Evolutionary conservation across 2,113 vertebrate genomes (phyloP).

Genomic region (Malurus alboscapulatus): DNA sequence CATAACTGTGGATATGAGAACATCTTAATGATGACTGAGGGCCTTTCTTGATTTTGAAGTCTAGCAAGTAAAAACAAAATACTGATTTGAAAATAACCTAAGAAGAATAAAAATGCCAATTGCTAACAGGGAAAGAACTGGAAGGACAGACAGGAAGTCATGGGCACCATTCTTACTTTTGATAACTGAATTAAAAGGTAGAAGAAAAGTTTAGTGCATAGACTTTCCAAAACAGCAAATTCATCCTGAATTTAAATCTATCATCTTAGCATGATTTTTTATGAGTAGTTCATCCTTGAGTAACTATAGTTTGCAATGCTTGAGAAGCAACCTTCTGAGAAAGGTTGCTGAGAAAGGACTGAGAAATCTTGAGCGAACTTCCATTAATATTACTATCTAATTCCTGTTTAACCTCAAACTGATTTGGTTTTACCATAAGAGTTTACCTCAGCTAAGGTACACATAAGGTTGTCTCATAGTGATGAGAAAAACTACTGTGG

Average conservation of each 20-base stretch:
- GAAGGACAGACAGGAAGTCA: background rate
- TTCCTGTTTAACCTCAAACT: background rate
- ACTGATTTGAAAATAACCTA: background rate
- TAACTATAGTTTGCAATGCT: background rate
- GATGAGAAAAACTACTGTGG: background rate
- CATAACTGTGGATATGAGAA: background rate
- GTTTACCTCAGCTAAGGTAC: background rate
- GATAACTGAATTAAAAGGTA: background rate
- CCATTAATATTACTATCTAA: background rate
- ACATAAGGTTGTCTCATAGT: background rate
- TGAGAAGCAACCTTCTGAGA: background rate
- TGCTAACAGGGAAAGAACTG: background rate
- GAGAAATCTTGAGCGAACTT: background rate
- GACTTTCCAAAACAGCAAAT: background rate
- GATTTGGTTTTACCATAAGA: background rate
- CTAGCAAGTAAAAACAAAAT: background rate
- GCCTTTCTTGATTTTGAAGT: background rate
- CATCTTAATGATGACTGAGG: background rate
- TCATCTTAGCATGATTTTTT: background rate
- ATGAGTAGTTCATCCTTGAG: background rate
- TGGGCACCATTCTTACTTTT: background rate
- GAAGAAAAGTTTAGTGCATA: background rate
- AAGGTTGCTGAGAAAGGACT: background rate
- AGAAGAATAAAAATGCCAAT: background rate
- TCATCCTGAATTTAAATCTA: background rate